Evolutionary conservation across 1,140 invertebrate genomes (phyloP).

Genomic region (Rhagoletis pomonella): DNA sequence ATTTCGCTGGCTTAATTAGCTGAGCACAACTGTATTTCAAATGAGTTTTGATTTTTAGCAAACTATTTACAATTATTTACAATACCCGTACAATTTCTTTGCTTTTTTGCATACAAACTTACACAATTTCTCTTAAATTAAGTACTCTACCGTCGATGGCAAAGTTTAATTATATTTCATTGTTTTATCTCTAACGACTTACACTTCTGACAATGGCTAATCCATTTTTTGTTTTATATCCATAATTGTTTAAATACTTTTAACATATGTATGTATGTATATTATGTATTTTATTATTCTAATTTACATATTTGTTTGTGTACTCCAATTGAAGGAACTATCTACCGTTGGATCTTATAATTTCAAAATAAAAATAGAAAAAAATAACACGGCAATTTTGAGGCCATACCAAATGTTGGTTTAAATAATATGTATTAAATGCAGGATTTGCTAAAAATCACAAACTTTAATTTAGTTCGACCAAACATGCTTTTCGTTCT

Average conservation of each 20-base stretch:
- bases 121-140: neutral
- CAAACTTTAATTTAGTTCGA: neutral
- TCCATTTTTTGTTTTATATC: neutral
- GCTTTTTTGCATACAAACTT: too few relatives aligned
- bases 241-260: constrained; percentile 4
- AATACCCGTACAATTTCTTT: too few relatives aligned
- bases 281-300: constrained; percentile 41
- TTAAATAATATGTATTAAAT: neutral
- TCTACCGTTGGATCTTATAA: constrained; percentile 57
- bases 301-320: constrained; percentile 44
- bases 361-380: constrained; percentile 15
- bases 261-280: neutral
- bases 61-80: too few relatives aligned
- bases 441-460: neutral
- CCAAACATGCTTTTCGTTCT: neutral
- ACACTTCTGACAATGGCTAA: too few relatives aligned
- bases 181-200: too few relatives aligned
- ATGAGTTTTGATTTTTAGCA: too few relatives aligned
- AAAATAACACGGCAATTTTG: neutral
- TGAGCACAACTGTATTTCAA: too few relatives aligned
- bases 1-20: too few relatives aligned
- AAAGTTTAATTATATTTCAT: too few relatives aligned
- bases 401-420: constrained; percentile 1
- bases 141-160: neutral
- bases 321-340: constrained; percentile 58